Base-by-base conservation (phyloP, 1,140 invertebrate genomes). In the Drosophila orena region DNA sequence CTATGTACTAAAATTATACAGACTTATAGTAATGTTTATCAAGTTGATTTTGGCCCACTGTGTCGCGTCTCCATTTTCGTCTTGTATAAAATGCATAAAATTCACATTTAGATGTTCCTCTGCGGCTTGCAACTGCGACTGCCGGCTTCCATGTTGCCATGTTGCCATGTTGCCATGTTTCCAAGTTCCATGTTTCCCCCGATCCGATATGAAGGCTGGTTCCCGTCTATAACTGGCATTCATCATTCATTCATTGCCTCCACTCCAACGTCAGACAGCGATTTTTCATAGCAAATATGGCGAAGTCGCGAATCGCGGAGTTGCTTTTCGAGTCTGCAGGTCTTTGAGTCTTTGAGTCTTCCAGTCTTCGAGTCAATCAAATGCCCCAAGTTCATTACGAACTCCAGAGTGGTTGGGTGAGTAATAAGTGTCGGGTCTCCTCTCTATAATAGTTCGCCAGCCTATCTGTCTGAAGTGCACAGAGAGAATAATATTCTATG, bases 331-430 rank as follows among this genome's bases (percentile, higher is more conserved):
- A 64, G 59, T 75, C 60, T 56, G 30, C 27, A 15, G 27, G 61
- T 61, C 56, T 38, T 43, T 40, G 40, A 46, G 59, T 73, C n/a
- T n/a, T n/a, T n/a, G n/a, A n/a, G n/a, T n/a, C n/a, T n/a, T n/a
- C n/a, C n/a, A n/a, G n/a, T n/a, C 55, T 57, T 49, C 57, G 61
- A 85, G 81, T 86, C 81, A 86, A 86, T 86, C 81, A 86, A 86
- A 86, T 64, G 77, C 70, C 74, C 69, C 81, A 86, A 86, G 81
- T 86, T 86, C 81, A 86, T 86, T 86, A 86, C 75, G 78, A 86
- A 69, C 74, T 86, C 60, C 57, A 62, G 74, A 86, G 81, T 86
- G 84, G 81, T 86, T 86, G 73, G 81, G 77, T 86, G 76, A 86
- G 81, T 86, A 86, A 86, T 86, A 86, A 86, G 81, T 78, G 55